Evolutionary conservation across 2,113 vertebrate genomes (phyloP).

Genomic region (Catharus minimus): DNA sequence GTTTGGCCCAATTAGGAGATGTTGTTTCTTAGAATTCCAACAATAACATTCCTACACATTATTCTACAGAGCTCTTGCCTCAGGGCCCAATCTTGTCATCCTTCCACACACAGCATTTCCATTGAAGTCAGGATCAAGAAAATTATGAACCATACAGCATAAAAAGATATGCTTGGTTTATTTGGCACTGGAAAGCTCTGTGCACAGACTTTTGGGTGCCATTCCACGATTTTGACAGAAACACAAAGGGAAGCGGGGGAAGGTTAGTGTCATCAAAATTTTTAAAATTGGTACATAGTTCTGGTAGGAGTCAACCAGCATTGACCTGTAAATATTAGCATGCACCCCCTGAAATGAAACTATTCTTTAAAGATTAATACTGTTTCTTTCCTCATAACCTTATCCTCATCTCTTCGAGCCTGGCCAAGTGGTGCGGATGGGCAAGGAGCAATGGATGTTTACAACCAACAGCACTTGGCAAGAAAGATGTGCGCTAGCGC

Average conservation of each 20-base stretch:
- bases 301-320: background rate
- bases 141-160: constrained; percentile 55
- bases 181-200: constrained; percentile 40
- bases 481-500: background rate
- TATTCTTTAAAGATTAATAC: background rate
- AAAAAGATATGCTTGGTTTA: constrained; percentile 57
- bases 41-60: constrained; percentile 51
- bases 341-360: background rate
- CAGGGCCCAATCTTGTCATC: constrained; percentile 66
- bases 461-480: background rate
- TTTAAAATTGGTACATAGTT: background rate
- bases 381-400: background rate
- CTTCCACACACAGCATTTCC: constrained; percentile 62
- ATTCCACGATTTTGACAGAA: background rate
- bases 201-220: constrained; percentile 19
- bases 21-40: constrained; percentile 42
- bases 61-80: constrained; percentile 59
- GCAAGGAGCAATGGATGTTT: background rate
- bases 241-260: background rate
- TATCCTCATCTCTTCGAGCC: background rate
- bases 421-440: background rate
- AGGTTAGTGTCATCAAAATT: constrained; percentile 1
- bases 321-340: background rate
- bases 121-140: constrained; percentile 72
- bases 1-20: constrained; percentile 36